Evolutionary conservation across 1,140 invertebrate genomes (phyloP), one percentile per base, ranked within the genome.

Genomic region (Chelonus insularis): DNA sequence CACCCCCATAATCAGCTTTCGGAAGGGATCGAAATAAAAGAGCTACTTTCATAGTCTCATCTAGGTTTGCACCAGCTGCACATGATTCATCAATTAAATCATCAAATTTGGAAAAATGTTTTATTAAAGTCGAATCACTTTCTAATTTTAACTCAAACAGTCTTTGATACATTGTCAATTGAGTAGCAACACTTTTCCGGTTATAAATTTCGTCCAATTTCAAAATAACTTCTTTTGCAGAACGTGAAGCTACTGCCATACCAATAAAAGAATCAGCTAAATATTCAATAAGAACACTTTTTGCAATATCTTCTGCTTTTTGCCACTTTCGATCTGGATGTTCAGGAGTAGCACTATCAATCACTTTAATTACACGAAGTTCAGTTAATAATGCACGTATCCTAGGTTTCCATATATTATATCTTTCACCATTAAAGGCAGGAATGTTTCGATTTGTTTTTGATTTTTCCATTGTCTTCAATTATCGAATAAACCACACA

Each of bases 171-270:
- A 76, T 16, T 5, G 71, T 65, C 23, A 80, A 58, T 62, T 80
- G 73, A 1, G 71, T 76, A 11, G 74, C 77, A 12, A 76, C 52
- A 69, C 73, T 80, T 71, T 76, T 75, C n/a, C 78, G 56, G 58
- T 80, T 72, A 56, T 76, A 81, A 2, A 81, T 55, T 3, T 56
- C 51, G 63, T 82, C 75, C 41, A 82, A 65, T 32, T 65, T 73
- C 50, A 65, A 36, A 14, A 79, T 66, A 65, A 82, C 75, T 37
- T 73, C 41, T 62, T 64, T 71, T 8, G 76, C 72, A 3, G 69
- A 71, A 16, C 14, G 36, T n/a, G 68, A 68, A 41, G 61, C 57
- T 57, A 68, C 72, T 1, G 69, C 75, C 64, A 76, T 75, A 60
- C 56, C 60, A 4, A 80, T 56, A 60, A 72, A 74, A 1, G 73